phyloP scores from a whole-genome alignment of 2,888 invertebrate genomes.

The Deroplatys truncata region DNA sequence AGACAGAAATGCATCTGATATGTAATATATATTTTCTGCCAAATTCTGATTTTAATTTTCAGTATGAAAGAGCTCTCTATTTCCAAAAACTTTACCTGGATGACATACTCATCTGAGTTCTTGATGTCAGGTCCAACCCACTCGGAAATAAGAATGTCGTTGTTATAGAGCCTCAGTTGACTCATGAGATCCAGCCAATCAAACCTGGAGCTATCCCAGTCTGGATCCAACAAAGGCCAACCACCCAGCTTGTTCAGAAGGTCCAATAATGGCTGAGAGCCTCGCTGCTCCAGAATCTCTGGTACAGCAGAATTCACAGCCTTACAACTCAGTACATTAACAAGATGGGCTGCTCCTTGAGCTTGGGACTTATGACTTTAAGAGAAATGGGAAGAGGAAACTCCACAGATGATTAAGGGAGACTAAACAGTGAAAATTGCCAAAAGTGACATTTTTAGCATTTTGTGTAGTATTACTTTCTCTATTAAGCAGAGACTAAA shows the following conservation, averaged over 20 bases:
- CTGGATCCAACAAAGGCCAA: slow-evolving; percentile 73
- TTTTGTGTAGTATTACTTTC: no score
- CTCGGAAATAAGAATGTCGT: slow-evolving; percentile 78
- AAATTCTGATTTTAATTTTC: no score
- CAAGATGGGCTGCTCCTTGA: not conserved
- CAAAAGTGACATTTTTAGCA: not conserved
- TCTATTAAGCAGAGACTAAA: no score
- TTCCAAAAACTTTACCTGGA: slow-evolving; percentile 52
- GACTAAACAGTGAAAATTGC: not conserved
- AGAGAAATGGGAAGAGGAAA: no score
- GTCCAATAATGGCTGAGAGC: slow-evolving; percentile 65
- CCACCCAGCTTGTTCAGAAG: slow-evolving; percentile 73
- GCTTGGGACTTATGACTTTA: no score
- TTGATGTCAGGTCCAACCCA: slow-evolving; percentile 93
- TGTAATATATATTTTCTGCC: no score
- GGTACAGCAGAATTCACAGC: slow-evolving; percentile 30
- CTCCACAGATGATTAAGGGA: no score
- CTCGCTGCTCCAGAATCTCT: slow-evolving; percentile 65
- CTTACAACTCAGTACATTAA: not conserved
- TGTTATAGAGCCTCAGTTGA: slow-evolving; percentile 72
- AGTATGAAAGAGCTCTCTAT: no score
- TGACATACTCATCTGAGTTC: slow-evolving; percentile 84
- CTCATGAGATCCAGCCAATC: slow-evolving; percentile 73
- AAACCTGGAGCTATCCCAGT: slow-evolving; percentile 63
- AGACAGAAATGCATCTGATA: no score